These are phyloP conservation scores for Eulemur mongoz DNA, from an alignment of 2,797 vertebrate species.

Conservation along the genomic window DNA sequence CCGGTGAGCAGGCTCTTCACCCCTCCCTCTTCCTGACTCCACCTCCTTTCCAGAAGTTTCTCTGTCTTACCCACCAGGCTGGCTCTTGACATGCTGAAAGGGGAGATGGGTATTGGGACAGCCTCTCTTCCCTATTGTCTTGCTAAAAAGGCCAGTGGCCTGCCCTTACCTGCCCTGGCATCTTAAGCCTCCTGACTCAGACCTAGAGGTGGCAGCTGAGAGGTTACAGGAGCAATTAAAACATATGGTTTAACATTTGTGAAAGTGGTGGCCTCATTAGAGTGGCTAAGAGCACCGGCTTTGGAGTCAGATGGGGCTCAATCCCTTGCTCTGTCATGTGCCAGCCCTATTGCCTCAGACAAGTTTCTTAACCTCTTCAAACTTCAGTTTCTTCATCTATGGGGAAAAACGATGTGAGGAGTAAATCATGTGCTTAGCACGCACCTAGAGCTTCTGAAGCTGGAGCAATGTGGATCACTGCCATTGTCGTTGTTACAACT, in stretches of 20 bases:
- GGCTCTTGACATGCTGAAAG: background rate
- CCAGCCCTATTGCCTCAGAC: background rate
- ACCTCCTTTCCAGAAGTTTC: background rate
- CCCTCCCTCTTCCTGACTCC: background rate
- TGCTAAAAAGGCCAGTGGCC: background rate
- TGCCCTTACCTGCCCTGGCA: background rate
- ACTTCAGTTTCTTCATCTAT: background rate
- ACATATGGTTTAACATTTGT: background rate
- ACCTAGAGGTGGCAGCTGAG: background rate
- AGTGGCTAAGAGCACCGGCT: background rate
- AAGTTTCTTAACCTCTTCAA: background rate
- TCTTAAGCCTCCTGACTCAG: constrained; percentile 18
- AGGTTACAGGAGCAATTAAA: background rate
- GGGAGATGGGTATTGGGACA: background rate
- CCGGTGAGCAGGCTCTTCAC: background rate
- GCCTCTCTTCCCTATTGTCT: background rate
- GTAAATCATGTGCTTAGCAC: background rate
- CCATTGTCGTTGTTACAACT: background rate
- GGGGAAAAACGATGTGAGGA: background rate
- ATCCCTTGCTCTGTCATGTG: background rate
- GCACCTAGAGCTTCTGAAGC: fast-evolving
- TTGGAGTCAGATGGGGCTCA: background rate
- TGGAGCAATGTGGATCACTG: background rate
- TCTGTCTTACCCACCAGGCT: background rate
- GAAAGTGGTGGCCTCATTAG: background rate